Base-by-base conservation (phyloP, 2,113 vertebrate genomes). In the Python bivittatus region DNA sequence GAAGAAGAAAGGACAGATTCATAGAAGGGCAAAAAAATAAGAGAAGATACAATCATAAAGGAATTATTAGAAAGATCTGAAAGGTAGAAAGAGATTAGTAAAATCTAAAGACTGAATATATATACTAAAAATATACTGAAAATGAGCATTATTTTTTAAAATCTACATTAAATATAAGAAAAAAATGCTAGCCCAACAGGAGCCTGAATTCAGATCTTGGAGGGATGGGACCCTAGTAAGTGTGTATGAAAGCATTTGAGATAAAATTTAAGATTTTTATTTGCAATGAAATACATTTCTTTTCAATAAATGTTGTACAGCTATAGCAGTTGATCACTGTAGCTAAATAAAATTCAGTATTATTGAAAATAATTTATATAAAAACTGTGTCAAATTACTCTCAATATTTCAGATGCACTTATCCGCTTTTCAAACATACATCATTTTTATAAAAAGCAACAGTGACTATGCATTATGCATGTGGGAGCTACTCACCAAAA, bases 401-500 rank as follows among this genome's bases (percentile, higher is more conserved):
- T 87, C 22, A 54, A 7, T 54, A 27, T 56, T 44, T 60, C 53
- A 86, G n/a, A 22, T 54, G 48, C 52, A 1, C 6, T 42, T 84
- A 83, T 23, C 48, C 38, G 27, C 38, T 27, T 53, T 60, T 3
- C 60, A 44, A 83, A 38, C 4, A 64, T 72, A 29, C 12, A 33
- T 38, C 33, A 11, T 87, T 54, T 92, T 88, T 89, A 88, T 54
- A 48, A 0, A 57, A 72, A 68, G 22, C 44, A 90, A 60, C 6
- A 58, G 12, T 53, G 6, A 10, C 44, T 54, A 38, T 3, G 33
- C 92, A 92, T 86, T 72, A 94, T 27, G 56, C 23, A 93, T 48
- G n/a, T 90, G 92, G 93, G 90, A 38, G 6, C 72, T 89, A 97
- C 99, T 97, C 96, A 99, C 99, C 99, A 91, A 99, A 99, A 95